Conservation (phyloP, 35 echinoderm and acorn worm species). For the Heliocidaris erythrogramma region DNA sequence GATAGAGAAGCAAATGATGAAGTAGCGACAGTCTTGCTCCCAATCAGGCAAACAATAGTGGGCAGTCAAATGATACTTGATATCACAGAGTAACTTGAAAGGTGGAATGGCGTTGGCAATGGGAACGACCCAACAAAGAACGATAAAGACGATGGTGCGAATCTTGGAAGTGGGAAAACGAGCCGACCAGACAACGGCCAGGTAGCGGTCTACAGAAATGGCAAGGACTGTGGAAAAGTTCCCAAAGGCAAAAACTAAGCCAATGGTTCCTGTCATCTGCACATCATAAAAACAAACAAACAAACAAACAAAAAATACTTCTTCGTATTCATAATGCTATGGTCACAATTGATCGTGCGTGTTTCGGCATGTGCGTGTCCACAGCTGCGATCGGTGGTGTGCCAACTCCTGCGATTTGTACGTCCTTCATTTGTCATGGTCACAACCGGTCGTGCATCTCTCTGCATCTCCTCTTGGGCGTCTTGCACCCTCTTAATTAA, state of each 20-base stretch:
- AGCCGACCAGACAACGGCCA: neutral
- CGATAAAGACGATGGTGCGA: neutral
- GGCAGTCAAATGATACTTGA: neutral
- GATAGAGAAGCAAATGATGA: neutral
- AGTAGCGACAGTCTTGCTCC: conserved; percentile 21
- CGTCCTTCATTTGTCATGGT: too few relatives aligned
- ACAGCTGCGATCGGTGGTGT: too few relatives aligned
- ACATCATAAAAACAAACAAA: neutral
- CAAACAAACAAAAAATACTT: too few relatives aligned
- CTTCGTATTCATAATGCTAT: too few relatives aligned
- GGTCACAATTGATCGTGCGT: too few relatives aligned
- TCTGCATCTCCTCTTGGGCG: too few relatives aligned
- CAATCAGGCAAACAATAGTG: conserved; percentile 6
- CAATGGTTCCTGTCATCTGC: neutral
- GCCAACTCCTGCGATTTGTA: too few relatives aligned
- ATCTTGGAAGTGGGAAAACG: neutral
- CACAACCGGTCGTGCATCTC: too few relatives aligned
- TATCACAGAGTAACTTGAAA: neutral
- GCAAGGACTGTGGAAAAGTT: neutral
- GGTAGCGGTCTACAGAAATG: conserved; percentile 23
- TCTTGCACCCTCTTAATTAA: too few relatives aligned
- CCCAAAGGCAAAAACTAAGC: neutral
- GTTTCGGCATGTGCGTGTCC: too few relatives aligned
- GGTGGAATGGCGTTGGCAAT: neutral
- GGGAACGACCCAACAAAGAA: neutral